Percentiles rank a stretch among this genome's conserved stretches.
Conservation (phyloP, 2,888 invertebrate species). For the Lycophotia porphyrea region DNA sequence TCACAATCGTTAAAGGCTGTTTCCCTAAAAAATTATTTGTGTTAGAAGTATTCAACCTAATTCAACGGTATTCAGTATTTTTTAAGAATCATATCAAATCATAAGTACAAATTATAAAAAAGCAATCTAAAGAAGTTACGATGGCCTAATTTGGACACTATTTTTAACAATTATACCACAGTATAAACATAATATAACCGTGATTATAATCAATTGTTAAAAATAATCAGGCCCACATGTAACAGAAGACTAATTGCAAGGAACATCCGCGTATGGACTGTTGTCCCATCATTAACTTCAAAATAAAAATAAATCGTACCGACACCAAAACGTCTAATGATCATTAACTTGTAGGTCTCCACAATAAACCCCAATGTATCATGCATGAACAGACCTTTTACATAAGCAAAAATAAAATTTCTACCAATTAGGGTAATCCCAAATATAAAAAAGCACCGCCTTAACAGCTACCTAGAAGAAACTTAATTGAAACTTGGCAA, state of each 20-base stretch:
- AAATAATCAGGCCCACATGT: background rate
- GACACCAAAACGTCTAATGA: background rate
- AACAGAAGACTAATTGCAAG: background rate
- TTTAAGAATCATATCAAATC: background rate
- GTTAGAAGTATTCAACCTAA: background rate
- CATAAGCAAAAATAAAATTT: background rate
- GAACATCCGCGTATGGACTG: background rate
- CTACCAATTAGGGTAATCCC: constrained; percentile 25
- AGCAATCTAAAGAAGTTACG: background rate
- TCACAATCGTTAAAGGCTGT: background rate
- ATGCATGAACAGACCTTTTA: background rate
- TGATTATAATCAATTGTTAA: background rate
- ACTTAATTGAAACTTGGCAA: constrained; percentile 53
- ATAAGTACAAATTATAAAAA: background rate
- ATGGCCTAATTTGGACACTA: background rate
- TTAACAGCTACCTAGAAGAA: constrained; percentile 31
- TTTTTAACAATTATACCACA: background rate
- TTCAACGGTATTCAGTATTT: background rate
- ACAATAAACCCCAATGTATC: background rate
- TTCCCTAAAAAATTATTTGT: background rate
- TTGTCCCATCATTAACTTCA: background rate
- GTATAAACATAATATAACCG: too few species aligned
- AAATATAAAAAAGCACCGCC: constrained; percentile 1
- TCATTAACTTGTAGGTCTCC: background rate
- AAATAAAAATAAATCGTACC: background rate